Percentiles rank a stretch among this genome's conserved stretches.
Evolutionary conservation across 2,797 vertebrate species (phyloP).

Genomic region (Erithacus rubecula): DNA sequence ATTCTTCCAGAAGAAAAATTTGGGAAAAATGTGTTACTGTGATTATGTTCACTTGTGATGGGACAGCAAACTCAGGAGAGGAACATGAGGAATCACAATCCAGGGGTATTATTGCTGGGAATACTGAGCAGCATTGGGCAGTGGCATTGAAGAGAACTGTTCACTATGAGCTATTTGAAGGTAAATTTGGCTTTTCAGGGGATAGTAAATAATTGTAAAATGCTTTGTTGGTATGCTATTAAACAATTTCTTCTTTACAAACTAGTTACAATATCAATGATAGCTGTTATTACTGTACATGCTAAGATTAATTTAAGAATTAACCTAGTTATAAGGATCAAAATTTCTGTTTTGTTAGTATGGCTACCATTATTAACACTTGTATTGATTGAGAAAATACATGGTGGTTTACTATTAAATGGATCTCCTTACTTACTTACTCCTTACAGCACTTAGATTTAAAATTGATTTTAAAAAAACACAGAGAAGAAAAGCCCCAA

Average conservation of each 20-base stretch:
- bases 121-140: neutral
- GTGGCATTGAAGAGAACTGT: neutral
- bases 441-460: neutral
- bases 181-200: neutral
- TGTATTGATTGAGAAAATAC: neutral
- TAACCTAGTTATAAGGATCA: neutral
- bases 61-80: neutral
- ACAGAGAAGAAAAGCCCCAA: neutral
- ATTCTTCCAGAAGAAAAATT: neutral
- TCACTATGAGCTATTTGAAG: neutral
- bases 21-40: neutral
- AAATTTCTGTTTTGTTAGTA: neutral
- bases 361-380: neutral
- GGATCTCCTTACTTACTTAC: too few species aligned
- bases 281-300: neutral
- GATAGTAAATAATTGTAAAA: neutral
- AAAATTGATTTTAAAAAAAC: neutral
- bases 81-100: neutral
- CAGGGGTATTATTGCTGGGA: neutral
- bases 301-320: neutral
- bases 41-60: neutral
- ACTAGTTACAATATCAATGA: neutral
- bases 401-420: neutral
- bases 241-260: neutral
- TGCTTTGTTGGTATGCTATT: neutral